These are phyloP conservation scores for Dreissena polymorpha DNA, from an alignment of 1,140 invertebrate species.

Conservation along the genomic window DNA sequence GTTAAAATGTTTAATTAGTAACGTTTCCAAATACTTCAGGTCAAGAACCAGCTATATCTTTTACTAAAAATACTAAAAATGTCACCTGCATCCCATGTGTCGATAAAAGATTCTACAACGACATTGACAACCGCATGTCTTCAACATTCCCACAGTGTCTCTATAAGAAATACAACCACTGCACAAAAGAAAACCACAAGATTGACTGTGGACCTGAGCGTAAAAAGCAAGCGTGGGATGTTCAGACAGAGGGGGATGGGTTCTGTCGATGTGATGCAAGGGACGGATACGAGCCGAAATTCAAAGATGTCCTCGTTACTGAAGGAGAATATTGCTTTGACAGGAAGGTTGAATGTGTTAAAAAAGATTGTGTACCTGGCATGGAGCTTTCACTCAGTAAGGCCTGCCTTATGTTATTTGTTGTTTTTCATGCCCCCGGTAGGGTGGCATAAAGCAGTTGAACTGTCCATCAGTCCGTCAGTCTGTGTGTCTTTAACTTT, in stretches of 20 bases:
- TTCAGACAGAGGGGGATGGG: not conserved
- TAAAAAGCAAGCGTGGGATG: too few relatives aligned
- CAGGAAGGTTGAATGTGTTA: not conserved
- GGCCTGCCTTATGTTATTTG: too few relatives aligned
- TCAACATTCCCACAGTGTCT: not conserved
- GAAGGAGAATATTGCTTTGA: not conserved
- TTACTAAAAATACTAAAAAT: not conserved
- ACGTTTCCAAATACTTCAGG: not conserved
- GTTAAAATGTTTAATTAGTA: not conserved
- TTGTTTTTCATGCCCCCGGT: too few relatives aligned
- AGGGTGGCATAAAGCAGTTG: too few relatives aligned
- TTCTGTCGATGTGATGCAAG: conserved; percentile 28
- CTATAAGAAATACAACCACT: conserved; percentile 1
- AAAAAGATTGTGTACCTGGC: not conserved
- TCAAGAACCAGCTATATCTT: not conserved
- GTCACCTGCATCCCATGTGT: not conserved
- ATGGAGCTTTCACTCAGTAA: too few relatives aligned
- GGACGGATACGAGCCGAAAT: not conserved
- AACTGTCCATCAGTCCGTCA: too few relatives aligned
- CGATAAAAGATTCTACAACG: conserved; percentile 1
- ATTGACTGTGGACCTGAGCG: not conserved
- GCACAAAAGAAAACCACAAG: conserved; percentile 15
- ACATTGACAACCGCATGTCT: not conserved
- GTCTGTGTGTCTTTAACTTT: too few relatives aligned
- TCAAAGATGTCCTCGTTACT: not conserved